Evolutionary conservation across 2,797 vertebrate species (phyloP), one percentile per base, ranked within the genome.

Genomic region (Champsocephalus esox): DNA sequence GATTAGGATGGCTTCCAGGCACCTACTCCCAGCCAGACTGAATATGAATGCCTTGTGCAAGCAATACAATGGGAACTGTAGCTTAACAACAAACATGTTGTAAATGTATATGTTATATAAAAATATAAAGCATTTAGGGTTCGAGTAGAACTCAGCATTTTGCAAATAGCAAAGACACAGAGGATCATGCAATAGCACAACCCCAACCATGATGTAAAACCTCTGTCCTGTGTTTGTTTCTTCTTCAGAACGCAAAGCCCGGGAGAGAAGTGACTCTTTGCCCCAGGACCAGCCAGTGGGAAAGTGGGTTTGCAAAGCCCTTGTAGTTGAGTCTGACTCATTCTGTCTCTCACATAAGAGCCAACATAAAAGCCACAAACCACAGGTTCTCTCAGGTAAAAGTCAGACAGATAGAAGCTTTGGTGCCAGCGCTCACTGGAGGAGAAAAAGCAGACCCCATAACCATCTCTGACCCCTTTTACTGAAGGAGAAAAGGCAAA

Each of bases 321-420:
- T 66, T 82, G 69, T 58, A 60, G 75, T 79, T 69, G 65, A 90
- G 67, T 85, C 77, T 87, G 92, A 90, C 77, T 92, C 84, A 90
- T 75, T 85, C 65, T 57, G 61, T 83, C 70, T 70, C 79, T 82
- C 79, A 28, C 66, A 76, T 60, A 77, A 59, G 72, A 57, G 61
- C 77, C 63, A 66, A 74, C 77, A 74, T 67, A 85, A 78, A 82
- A 85, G 60, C 50, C 57, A 52, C 59, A 89, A 85, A 90, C 70
- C 75, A 73, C 79, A 73, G 71, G 84, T 77, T 78, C 45, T 79
- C 48, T 63, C 77, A 84, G 79, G 69, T 75, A 69, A 73, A 79
- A 76, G 59, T 81, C 19, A 74, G 74, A 86, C 77, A 55, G 66
- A 66, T 59, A 72, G 65, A 80, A 62, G 74, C 64, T 65, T 71